These are phyloP conservation scores for Zaprionus obscuricornis DNA, from an alignment of 2,888 invertebrate species.

Conservation along the genomic window DNA sequence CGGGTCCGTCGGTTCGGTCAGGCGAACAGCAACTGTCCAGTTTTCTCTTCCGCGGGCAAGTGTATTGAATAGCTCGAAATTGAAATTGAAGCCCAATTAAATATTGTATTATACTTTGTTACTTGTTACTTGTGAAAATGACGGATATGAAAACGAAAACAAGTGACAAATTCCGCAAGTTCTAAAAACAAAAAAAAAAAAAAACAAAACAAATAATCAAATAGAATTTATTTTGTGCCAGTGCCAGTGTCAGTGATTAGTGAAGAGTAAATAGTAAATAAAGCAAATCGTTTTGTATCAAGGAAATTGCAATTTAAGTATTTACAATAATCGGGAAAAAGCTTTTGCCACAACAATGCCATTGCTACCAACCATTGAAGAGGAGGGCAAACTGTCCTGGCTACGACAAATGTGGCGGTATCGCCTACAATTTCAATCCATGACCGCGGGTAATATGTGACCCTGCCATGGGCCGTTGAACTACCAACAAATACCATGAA, in stretches of 20 bases:
- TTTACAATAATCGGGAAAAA: no score
- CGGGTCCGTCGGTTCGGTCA: constrained; percentile 58
- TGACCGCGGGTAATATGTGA: constrained; percentile 67
- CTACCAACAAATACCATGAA: no score
- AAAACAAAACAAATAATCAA: no score
- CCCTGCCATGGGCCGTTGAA: no score
- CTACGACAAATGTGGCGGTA: constrained; percentile 69
- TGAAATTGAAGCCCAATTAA: constrained; percentile 1
- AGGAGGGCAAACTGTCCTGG: constrained; percentile 66
- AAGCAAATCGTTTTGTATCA: constrained; percentile 24
- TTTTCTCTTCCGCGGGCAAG: constrained; percentile 32
- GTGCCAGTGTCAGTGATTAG: constrained; percentile 26
- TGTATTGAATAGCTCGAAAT: constrained; percentile 26
- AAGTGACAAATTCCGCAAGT: constrained; percentile 52
- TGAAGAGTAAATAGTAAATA: no score
- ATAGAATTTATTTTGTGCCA: no score
- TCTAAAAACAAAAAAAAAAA: neutral
- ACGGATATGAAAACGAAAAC: constrained; percentile 29
- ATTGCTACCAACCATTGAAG: constrained; percentile 68
- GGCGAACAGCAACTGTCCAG: constrained; percentile 53
- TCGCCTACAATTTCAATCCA: constrained; percentile 75
- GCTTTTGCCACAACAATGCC: constrained; percentile 55
- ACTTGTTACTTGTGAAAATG: constrained; percentile 47
- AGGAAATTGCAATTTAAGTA: no score
- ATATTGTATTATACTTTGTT: constrained; percentile 10